phyloP scores from a whole-genome alignment of 2,113 vertebrate genomes.

The Panthera uncia region DNA sequence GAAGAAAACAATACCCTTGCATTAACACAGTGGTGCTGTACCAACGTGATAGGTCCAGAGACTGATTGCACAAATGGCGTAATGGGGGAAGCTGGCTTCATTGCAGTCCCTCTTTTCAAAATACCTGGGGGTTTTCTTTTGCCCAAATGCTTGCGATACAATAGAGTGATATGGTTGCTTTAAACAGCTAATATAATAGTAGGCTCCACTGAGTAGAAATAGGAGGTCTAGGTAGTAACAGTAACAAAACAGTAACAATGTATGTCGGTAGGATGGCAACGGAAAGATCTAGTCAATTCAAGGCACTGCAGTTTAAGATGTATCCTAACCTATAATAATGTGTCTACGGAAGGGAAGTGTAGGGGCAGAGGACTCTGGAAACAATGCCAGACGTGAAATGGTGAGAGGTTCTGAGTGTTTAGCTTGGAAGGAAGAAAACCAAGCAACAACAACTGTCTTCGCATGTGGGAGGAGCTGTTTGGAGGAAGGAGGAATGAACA shows the following conservation, averaged over 20 bases:
- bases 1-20: neutral
- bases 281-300: neutral
- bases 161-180: neutral
- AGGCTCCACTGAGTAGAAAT: neutral
- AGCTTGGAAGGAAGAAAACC: neutral
- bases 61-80: neutral
- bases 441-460: neutral
- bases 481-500: neutral
- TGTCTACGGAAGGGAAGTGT: neutral
- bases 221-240: neutral
- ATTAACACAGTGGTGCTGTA: neutral
- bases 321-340: rapidly evolving
- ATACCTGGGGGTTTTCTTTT: neutral
- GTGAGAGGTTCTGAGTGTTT: neutral
- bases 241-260: neutral
- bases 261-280: neutral
- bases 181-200: neutral
- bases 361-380: neutral
- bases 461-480: neutral
- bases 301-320: neutral
- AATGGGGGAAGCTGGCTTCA: neutral
- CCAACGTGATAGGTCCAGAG: neutral
- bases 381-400: neutral
- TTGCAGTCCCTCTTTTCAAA: neutral
- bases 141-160: neutral